Base-by-base conservation (phyloP, 1,140 invertebrate species). In the Limonius californicus region DNA sequence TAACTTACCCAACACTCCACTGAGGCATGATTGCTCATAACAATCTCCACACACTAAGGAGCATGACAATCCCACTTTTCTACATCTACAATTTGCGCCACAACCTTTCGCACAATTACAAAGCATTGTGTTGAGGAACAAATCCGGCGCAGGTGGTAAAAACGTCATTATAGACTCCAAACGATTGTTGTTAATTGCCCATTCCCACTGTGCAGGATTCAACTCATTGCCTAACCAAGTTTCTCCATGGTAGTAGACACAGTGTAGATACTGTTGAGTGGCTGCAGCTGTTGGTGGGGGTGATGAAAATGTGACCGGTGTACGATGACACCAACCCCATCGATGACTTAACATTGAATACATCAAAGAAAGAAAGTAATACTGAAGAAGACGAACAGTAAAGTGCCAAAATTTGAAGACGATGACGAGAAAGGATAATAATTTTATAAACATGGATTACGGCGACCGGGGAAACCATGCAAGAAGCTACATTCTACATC, bases 241-340 rank as follows among this genome's bases (percentile, higher is more conserved):
- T 43, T 57, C 30, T 9, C 39, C 15, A 12, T 57, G 56, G 14
- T 57, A 43, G 20, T 57, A 42, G 1, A 30, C 21, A 7, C 53
- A 23, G 18, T 30, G 30, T 2, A 23, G n/a, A 4, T 55, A 23
- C 15, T 42, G 56, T 7, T 43, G 1, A 42, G 30, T 21, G 7
- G 56, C 56, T 57, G 18, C 16, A 39, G 15, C 12, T 8, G 23
- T 32, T 3, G 54, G 54, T 57, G 54, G 54, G 6, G 35, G 19
- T 6, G 18, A 57, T 39, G 54, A 20, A 7, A 57, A n/a, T n/a
- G n/a, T n/a, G n/a, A n/a, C n/a, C n/a, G n/a, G n/a, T n/a, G n/a
- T n/a, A n/a, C n/a, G n/a, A n/a, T n/a, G n/a, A n/a, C n/a, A n/a
- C n/a, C n/a, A n/a, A n/a, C n/a, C n/a, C n/a, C n/a, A n/a, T n/a